Percentiles rank a stretch among this genome's conserved stretches.
These are phyloP conservation scores for Ailurus styani DNA, from an alignment of 2,113 vertebrate genomes.

Conservation along the genomic window DNA sequence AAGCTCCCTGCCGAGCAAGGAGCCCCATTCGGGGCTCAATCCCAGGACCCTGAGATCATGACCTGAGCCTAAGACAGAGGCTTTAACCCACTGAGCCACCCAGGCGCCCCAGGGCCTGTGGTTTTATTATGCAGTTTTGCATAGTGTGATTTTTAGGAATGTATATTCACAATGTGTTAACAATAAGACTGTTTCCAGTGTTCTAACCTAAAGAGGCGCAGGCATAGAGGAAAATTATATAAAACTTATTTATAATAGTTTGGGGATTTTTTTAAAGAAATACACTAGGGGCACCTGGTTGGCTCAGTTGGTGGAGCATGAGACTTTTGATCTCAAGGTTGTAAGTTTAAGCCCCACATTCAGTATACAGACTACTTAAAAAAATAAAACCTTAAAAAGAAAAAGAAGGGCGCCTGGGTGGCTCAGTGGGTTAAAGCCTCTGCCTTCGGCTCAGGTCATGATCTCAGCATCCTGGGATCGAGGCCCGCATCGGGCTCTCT, in stretches of 20 bases:
- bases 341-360: not conserved
- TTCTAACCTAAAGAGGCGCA: not conserved
- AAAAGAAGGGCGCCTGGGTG: too few relatives aligned
- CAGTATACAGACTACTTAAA: not conserved
- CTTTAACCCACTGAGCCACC: not conserved
- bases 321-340: not conserved
- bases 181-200: not conserved
- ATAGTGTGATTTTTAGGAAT: not conserved
- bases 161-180: not conserved
- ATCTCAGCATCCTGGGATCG: too few relatives aligned
- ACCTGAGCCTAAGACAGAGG: not conserved
- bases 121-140: not conserved
- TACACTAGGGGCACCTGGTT: not conserved
- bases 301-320: not conserved
- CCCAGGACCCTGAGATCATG: not conserved
- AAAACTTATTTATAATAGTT: not conserved
- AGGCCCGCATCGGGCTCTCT: too few relatives aligned
- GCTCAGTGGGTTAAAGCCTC: too few relatives aligned
- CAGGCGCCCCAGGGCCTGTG: not conserved
- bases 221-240: not conserved
- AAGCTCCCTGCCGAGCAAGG: too few relatives aligned
- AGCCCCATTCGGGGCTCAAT: too few relatives aligned
- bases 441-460: too few relatives aligned
- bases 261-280: not conserved
- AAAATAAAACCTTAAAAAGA: not conserved